A percentile compares a stretch with the other conserved stretches of the same genome.
Conservation (phyloP, 1,140 invertebrate species). For the Eciton burchellii region DNA sequence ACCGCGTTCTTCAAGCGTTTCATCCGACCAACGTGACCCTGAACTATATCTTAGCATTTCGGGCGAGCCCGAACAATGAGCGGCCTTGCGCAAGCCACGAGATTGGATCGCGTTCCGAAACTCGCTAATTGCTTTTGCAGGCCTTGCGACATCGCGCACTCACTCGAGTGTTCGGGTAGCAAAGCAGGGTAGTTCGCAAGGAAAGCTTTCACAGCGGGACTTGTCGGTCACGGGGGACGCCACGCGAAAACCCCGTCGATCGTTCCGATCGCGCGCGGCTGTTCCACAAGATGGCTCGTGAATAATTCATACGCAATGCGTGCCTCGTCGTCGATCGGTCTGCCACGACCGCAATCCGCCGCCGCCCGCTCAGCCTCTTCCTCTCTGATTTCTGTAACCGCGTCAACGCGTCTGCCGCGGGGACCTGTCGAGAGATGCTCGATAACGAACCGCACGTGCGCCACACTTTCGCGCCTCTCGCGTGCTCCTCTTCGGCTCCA, state of each 20-base stretch:
- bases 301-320: slow-evolving; percentile 77
- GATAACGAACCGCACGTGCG: slow-evolving; percentile 22
- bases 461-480: neutral
- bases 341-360: slow-evolving; percentile 65
- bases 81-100: slow-evolving; percentile 41
- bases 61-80: slow-evolving; percentile 38
- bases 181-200: slow-evolving; percentile 26
- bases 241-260: too few relatives aligned
- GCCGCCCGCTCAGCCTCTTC: too few relatives aligned
- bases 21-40: slow-evolving; percentile 30
- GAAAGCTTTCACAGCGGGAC: neutral
- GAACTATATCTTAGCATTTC: slow-evolving; percentile 52
- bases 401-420: slow-evolving; percentile 57
- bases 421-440: slow-evolving; percentile 6
- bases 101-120: slow-evolving; percentile 51
- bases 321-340: slow-evolving; percentile 72
- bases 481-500: neutral
- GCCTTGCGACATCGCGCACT: slow-evolving; percentile 33
- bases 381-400: slow-evolving; percentile 52
- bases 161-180: slow-evolving; percentile 30
- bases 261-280: slow-evolving; percentile 12
- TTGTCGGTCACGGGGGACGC: neutral
- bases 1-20: slow-evolving; percentile 21
- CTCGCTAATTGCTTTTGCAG: slow-evolving; percentile 46
- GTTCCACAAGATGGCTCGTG: slow-evolving; percentile 72